Percentiles rank a stretch among this genome's conserved stretches.
These are phyloP conservation scores for Rachycentron canadum DNA, from an alignment of 2,797 vertebrate species.

Conservation along the genomic window DNA sequence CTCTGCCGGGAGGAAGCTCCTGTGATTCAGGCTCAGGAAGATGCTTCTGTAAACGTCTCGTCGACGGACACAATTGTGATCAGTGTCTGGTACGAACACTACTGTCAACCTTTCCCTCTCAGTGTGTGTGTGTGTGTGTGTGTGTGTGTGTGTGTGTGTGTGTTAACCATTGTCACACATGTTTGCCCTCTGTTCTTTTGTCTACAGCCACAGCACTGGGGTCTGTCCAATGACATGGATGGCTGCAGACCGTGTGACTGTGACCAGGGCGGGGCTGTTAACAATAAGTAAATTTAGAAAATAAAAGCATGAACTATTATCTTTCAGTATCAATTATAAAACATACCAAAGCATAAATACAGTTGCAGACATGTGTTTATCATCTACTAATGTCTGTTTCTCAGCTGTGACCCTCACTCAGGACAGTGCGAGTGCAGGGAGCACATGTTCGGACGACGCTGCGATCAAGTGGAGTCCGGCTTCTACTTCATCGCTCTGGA, in stretches of 20 bases:
- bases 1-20: conserved; percentile 89
- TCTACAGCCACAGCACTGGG: conserved; percentile 93
- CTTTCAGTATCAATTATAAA: no score
- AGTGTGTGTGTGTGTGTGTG: background rate
- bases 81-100: conserved; percentile 89
- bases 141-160: background rate
- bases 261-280: conserved; percentile 91
- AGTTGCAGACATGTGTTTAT: no score
- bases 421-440: conserved; percentile 93
- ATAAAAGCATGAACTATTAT: no score
- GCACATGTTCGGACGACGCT: conserved; percentile 93
- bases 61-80: conserved; percentile 90
- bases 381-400: background rate
- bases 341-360: no score
- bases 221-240: conserved; percentile 94
- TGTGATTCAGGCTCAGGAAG: conserved; percentile 90
- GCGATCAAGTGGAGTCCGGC: conserved; percentile 91
- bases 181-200: background rate
- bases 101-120: background rate
- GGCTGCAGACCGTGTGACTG: conserved; percentile 96
- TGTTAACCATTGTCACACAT: background rate
- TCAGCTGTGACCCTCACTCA: conserved; percentile 90
- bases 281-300: conserved; percentile 86
- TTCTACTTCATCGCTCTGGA: conserved; percentile 95
- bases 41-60: conserved; percentile 96